A percentile compares a stretch with the other conserved stretches of the same genome.
Evolutionary conservation across 1,140 invertebrate genomes (phyloP).

Genomic region (Mesaphorura yosii): DNA sequence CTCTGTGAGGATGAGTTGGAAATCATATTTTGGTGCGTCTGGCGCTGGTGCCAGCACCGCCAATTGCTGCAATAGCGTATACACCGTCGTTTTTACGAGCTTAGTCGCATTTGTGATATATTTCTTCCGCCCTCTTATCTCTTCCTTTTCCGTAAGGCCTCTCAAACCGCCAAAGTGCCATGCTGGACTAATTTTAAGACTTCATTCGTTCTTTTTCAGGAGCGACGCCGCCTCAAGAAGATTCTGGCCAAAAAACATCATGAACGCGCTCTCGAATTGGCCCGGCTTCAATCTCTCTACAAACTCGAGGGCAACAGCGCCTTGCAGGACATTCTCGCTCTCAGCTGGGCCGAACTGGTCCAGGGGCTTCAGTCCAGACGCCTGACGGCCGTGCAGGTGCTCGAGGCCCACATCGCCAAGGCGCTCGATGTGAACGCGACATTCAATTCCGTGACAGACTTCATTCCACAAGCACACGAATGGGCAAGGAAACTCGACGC

Average conservation of each 20-base stretch:
- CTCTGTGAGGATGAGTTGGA: too few species aligned
- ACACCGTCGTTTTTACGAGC: too few species aligned
- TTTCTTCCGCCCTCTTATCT: too few species aligned
- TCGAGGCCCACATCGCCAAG: slow-evolving; percentile 23
- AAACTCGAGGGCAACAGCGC: slow-evolving; percentile 10
- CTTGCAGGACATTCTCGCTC: slow-evolving; percentile 15
- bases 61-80: too few species aligned
- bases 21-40: too few species aligned
- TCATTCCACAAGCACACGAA: slow-evolving; percentile 34
- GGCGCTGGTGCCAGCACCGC: too few species aligned
- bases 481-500: slow-evolving; percentile 23
- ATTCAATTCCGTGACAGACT: slow-evolving; percentile 35
- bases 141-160: too few species aligned
- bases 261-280: slow-evolving; percentile 15
- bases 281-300: slow-evolving; percentile 9
- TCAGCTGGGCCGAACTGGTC: slow-evolving; percentile 18
- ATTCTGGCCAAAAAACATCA: slow-evolving; percentile 14
- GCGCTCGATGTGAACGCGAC: slow-evolving; percentile 33
- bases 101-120: too few species aligned
- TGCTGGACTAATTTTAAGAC: too few species aligned
- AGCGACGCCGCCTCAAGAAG: slow-evolving; percentile 12
- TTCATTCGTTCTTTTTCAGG: slow-evolving; percentile 14
- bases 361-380: slow-evolving; percentile 17
- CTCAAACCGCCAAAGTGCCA: too few species aligned
- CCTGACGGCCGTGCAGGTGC: slow-evolving; percentile 12